Conservation (phyloP, 1,140 invertebrate genomes). For the Heliconius nattereri region DNA sequence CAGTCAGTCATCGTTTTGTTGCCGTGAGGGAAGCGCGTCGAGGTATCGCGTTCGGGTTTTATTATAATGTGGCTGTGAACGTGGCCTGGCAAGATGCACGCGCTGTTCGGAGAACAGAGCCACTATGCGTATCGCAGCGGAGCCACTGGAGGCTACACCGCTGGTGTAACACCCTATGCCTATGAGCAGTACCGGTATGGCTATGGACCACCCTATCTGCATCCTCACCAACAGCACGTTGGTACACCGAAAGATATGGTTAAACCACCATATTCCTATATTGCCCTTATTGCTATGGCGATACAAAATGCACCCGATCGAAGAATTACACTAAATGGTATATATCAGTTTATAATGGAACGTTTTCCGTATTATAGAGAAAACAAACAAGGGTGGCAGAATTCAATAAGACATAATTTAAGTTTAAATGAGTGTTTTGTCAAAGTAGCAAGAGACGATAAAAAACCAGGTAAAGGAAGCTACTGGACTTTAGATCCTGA, state of each 20-base stretch:
- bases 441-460: conserved; percentile 95
- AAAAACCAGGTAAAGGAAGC: conserved; percentile 97
- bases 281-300: conserved; percentile 98
- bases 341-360: conserved; percentile 99
- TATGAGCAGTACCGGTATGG: conserved; percentile 90
- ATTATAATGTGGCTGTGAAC: conserved; percentile 71
- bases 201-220: conserved; percentile 84
- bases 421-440: conserved; percentile 99
- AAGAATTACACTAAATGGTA: conserved; percentile 97
- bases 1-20: conserved; percentile 79
- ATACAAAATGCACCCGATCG: conserved; percentile 96
- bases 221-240: conserved; percentile 87
- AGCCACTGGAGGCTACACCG: conserved; percentile 74
- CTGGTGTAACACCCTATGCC: conserved; percentile 82
- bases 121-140: conserved; percentile 83
- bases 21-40: conserved; percentile 67
- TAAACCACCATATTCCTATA: conserved; percentile 99
- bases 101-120: conserved; percentile 93
- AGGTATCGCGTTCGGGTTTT: conserved; percentile 60
- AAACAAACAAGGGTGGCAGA: conserved; percentile 97
- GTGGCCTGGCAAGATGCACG: conserved; percentile 86
- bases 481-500: conserved; percentile 99
- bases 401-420: conserved; percentile 97
- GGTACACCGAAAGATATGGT: conserved; percentile 91
- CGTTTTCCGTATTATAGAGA: conserved; percentile 98